phyloP scores from a whole-genome alignment of 2,113 vertebrate species.

The Tonatia bakeri region DNA sequence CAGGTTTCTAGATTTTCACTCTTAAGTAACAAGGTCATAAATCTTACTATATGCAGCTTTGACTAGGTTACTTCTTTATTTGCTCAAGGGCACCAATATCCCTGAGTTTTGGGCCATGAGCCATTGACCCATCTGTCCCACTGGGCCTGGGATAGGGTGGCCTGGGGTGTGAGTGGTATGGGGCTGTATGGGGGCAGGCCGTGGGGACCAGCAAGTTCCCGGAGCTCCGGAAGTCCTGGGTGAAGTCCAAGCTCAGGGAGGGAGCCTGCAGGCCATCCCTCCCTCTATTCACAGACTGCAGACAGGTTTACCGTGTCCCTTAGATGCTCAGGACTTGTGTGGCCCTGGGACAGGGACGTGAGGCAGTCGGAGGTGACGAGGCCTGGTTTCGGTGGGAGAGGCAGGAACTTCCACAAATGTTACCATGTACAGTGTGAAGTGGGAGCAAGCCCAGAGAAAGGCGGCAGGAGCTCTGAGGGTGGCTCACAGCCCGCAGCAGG shows the following conservation, averaged over 20 bases:
- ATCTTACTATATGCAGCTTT: not conserved
- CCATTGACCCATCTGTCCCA: not conserved
- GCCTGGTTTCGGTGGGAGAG: not conserved
- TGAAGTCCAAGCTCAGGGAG: fast-evolving
- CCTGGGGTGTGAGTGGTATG: not conserved
- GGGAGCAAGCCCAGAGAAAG: not conserved
- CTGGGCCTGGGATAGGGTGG: not conserved
- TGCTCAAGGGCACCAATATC: not conserved
- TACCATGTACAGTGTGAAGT: not conserved
- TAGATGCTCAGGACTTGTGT: too few species aligned
- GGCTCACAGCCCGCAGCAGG: fast-evolving
- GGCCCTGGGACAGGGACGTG: not conserved
- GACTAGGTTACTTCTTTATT: not conserved
- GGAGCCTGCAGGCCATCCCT: not conserved
- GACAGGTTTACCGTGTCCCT: not conserved
- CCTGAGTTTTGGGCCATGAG: not conserved
- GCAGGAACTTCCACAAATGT: not conserved
- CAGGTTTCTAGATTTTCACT: not conserved
- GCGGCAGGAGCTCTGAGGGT: not conserved
- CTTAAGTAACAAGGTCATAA: not conserved
- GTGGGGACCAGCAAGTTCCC: not conserved
- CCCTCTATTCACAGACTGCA: too few species aligned
- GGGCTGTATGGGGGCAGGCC: not conserved
- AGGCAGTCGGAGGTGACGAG: not conserved
- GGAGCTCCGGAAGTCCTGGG: not conserved